Evolutionary conservation across 2,113 vertebrate genomes (phyloP).

Genomic region (Aptenodytes forsteri): DNA sequence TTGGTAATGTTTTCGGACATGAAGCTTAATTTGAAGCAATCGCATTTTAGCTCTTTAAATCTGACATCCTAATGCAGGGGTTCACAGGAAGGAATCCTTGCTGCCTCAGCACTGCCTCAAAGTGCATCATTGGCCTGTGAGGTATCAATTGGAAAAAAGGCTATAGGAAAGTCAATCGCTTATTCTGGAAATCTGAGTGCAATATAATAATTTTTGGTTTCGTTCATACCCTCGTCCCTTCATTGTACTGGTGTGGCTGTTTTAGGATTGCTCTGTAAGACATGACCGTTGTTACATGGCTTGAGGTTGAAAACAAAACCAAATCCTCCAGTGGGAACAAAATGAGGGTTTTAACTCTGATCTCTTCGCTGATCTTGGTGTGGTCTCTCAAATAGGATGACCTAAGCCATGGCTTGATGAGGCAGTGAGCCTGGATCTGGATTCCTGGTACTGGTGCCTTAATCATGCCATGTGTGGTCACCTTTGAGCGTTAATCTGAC

Average conservation of each 20-base stretch:
- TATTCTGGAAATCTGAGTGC: neutral
- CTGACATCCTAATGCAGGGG: neutral
- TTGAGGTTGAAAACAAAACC: neutral
- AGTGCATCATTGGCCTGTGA: neutral
- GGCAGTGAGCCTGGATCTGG: neutral
- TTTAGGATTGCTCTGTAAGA: neutral
- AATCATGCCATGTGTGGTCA: neutral
- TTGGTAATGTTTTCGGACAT: neutral
- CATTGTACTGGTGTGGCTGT: neutral
- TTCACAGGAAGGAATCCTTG: neutral
- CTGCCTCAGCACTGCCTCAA: neutral
- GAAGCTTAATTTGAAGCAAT: neutral
- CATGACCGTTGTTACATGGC: fast-evolving
- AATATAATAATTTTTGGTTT: neutral
- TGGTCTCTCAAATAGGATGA: neutral
- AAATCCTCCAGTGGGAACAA: neutral
- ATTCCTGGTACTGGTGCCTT: neutral
- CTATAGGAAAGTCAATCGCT: neutral
- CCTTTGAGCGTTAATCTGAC: neutral
- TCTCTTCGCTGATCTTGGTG: neutral
- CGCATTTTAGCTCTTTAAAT: neutral
- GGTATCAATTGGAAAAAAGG: neutral
- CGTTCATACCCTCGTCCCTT: neutral
- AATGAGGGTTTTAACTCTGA: neutral
- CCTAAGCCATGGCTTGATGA: neutral